Evolutionary conservation across 2,888 invertebrate genomes (phyloP).

Genomic region (Caenorhabditis sp.): DNA sequence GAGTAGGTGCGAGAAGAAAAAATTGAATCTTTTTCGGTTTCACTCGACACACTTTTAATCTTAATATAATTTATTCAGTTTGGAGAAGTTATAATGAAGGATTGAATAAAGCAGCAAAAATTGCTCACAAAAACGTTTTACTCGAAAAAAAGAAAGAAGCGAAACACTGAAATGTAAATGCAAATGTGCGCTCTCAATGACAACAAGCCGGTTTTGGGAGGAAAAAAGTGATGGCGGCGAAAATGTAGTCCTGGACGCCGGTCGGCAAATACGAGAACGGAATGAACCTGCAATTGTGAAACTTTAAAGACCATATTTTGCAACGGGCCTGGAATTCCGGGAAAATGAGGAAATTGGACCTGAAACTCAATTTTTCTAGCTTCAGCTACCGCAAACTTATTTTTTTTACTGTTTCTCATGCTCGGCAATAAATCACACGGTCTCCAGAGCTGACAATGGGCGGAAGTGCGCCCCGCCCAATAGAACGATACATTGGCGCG

Average conservation of each 20-base stretch:
- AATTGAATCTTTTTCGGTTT: too few species aligned
- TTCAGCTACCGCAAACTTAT: background rate
- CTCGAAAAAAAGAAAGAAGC: background rate
- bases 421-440: too few species aligned
- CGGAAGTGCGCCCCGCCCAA: too few species aligned
- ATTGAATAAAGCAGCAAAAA: too few species aligned
- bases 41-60: too few species aligned
- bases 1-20: too few species aligned
- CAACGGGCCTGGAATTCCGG: too few species aligned
- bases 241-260: conserved; percentile 59
- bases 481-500: too few species aligned
- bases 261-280: conserved; percentile 64
- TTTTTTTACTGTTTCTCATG: background rate
- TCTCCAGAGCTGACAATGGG: too few species aligned
- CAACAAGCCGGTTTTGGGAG: conserved; percentile 57
- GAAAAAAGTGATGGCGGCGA: conserved; percentile 34
- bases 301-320: background rate
- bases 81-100: too few species aligned
- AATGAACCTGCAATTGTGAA: conserved; percentile 50
- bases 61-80: too few species aligned
- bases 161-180: conserved; percentile 15
- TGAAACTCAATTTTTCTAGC: background rate
- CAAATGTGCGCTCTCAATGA: conserved; percentile 8
- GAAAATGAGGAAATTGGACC: background rate
- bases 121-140: too few species aligned